Evolutionary conservation across 2,113 vertebrate genomes (phyloP), one percentile per base, ranked within the genome.

Genomic region (Circaetus gallicus): DNA sequence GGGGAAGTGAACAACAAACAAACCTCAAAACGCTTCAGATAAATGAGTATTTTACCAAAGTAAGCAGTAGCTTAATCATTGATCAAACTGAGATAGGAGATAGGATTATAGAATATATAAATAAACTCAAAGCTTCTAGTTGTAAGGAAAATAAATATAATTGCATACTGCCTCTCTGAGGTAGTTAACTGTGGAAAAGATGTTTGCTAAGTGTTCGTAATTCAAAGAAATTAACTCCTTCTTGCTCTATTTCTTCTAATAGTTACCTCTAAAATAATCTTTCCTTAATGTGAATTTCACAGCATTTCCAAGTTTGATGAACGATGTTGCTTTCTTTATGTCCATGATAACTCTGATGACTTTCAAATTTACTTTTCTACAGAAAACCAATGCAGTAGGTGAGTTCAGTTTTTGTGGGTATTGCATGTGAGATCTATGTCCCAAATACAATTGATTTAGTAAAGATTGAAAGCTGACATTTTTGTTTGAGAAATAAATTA

Each of bases 331-430:
- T 99, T 99, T 98, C 98, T 99, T 56, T 99, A 99, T 67, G 98
- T 99, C 86, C 98, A 99, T 61, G 98, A 99, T 95, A 99, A 99
- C 97, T 99, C 98, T 1, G 99, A 99, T 20, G 99, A 99, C 97
- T 99, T 99, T 98, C 99, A 99, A 98, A 99, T 99, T 97, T 99
- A 99, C 97, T 99, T 99, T 98, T 99, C 99, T 92, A 99, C 99
- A 3, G 98, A 99, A 98, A 98, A 98, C 52, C 99, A 99, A 13
- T 99, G 99, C 72, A 98, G 96, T 94, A 99, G 99, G 99, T 99
- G 90, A 99, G 98, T 92, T 84, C 53, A 78, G 25, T 79, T 96
- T 74, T 24, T 53, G 18, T 49, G 49, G 14, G 6, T 83, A 52
- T 58, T 82, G 19, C 32, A 26, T 49, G 36, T 1, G 3, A 90